Evolutionary conservation across 2,797 vertebrate species (phyloP).

Genomic region (Craterocephalus amniculus): DNA sequence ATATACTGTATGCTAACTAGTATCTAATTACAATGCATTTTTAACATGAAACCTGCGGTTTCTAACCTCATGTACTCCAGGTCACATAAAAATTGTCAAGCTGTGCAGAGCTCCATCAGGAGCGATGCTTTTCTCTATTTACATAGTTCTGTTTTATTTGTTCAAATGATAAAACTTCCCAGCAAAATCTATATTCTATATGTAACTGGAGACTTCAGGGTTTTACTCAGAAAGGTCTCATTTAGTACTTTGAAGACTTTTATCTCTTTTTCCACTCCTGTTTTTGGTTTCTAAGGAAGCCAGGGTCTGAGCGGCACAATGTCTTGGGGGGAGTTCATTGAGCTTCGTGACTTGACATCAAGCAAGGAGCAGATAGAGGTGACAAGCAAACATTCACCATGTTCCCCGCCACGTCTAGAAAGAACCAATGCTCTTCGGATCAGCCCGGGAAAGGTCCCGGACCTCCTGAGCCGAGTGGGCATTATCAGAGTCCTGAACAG

Average conservation of each 20-base stretch:
- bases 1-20: background rate
- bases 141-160: background rate
- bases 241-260: background rate
- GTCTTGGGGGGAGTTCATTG: conserved; percentile 87
- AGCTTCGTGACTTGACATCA: conserved; percentile 85
- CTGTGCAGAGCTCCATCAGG: background rate
- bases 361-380: conserved; percentile 75
- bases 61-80: background rate
- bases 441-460: conserved; percentile 84
- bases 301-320: conserved; percentile 68
- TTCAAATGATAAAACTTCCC: background rate
- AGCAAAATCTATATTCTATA: background rate
- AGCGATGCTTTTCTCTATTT: background rate
- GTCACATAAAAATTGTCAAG: background rate
- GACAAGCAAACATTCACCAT: conserved; percentile 49
- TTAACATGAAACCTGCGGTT: background rate
- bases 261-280: background rate
- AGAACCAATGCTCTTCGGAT: conserved; percentile 82
- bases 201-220: no score
- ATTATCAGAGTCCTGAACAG: conserved; percentile 79
- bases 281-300: no score
- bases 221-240: no score
- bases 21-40: background rate
- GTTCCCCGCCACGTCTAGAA: conserved; percentile 83
- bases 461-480: conserved; percentile 74